Percentiles rank a stretch among this genome's conserved stretches.
Evolutionary conservation across 2,113 vertebrate genomes (phyloP).

Genomic region (Chiloscyllium plagiosum): DNA sequence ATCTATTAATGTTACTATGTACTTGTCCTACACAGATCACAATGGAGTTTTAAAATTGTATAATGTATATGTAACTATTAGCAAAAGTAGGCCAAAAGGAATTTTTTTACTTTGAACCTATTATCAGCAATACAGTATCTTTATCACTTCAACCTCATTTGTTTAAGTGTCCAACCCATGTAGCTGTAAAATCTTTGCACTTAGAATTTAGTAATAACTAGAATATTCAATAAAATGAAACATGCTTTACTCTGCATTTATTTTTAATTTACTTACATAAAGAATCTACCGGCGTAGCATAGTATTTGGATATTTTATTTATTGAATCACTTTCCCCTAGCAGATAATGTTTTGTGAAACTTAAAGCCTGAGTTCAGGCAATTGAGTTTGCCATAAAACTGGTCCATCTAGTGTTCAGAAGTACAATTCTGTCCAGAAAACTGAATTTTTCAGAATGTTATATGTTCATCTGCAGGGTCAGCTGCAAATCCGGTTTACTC

Average conservation of each 20-base stretch:
- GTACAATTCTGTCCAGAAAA: slow-evolving; percentile 13
- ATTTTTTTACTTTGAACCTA: neutral
- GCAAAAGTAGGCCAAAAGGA: slow-evolving; percentile 21
- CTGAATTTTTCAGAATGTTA: neutral
- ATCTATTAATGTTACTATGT: slow-evolving; percentile 6
- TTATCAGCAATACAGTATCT: neutral
- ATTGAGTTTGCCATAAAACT: neutral
- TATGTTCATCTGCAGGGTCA: neutral
- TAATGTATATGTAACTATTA: slow-evolving; percentile 18
- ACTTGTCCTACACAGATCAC: neutral
- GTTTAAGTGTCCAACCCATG: neutral
- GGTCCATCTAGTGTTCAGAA: neutral
- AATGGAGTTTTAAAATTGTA: neutral
- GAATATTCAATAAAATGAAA: slow-evolving; percentile 19
- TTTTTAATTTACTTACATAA: neutral
- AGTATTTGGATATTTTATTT: neutral
- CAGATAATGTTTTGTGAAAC: neutral
- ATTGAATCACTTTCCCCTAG: neutral
- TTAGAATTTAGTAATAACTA: slow-evolving; percentile 10
- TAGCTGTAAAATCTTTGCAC: neutral
- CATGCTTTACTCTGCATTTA: neutral
- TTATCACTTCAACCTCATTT: neutral
- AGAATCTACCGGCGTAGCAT: neutral
- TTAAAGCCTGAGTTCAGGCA: neutral
- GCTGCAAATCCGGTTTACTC: neutral